These are phyloP conservation scores for Acrocephalus scirpaceus DNA, from an alignment of 2,797 vertebrate species.

Conservation along the genomic window DNA sequence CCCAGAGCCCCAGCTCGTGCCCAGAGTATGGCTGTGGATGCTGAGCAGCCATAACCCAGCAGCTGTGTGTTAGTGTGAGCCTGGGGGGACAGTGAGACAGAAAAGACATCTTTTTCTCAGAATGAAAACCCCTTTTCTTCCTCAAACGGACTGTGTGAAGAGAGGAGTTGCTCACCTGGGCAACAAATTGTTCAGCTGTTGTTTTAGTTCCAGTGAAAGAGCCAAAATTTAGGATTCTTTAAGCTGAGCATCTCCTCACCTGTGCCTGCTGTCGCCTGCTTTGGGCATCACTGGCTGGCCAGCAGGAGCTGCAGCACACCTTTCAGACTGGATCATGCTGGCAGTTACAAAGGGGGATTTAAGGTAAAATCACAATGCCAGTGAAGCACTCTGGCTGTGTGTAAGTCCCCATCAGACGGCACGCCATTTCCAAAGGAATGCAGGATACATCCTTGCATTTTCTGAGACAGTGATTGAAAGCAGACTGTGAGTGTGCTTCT, in stretches of 20 bases:
- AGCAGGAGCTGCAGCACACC: background rate
- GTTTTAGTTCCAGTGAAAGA: background rate
- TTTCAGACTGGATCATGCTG: background rate
- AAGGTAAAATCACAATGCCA: background rate
- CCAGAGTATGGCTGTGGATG: fast-evolving
- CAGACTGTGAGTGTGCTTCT: background rate
- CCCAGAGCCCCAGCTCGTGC: fast-evolving
- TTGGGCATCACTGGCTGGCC: background rate
- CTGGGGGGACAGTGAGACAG: background rate
- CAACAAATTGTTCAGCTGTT: background rate
- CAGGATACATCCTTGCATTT: background rate
- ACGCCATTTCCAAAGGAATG: background rate
- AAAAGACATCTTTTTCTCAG: background rate
- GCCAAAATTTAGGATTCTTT: background rate
- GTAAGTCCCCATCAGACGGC: background rate
- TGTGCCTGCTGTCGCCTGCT: background rate
- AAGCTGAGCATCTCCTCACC: background rate
- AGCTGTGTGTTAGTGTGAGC: background rate
- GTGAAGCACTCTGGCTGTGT: background rate
- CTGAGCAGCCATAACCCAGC: background rate
- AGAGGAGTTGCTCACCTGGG: background rate
- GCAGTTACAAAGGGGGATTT: background rate
- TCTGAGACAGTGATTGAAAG: fast-evolving
- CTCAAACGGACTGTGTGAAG: background rate
- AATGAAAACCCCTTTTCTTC: background rate